phyloP scores from a whole-genome alignment of 2,797 vertebrate genomes.

The Okamejei kenojei region DNA sequence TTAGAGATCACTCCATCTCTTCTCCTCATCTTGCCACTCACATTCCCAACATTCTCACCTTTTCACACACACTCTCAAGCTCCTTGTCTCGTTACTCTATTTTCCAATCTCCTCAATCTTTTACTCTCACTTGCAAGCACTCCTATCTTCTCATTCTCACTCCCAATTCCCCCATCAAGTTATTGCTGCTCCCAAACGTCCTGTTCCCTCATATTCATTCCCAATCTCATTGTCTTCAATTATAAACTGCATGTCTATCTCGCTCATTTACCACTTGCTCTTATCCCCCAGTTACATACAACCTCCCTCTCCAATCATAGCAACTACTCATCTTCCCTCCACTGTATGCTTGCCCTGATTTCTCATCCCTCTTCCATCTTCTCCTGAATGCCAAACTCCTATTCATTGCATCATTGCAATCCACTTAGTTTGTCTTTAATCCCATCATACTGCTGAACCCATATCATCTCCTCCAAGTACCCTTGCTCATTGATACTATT shows the following conservation, averaged over 20 bases:
- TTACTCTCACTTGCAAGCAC: not conserved
- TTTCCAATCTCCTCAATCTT: too few relatives aligned
- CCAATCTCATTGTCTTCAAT: too few relatives aligned
- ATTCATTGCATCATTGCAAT: not conserved
- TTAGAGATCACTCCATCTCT: too few relatives aligned
- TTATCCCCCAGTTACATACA: not conserved
- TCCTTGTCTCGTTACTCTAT: too few relatives aligned
- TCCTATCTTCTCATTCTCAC: not conserved
- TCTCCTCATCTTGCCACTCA: too few relatives aligned
- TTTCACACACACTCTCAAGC: too few relatives aligned
- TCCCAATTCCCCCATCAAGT: not conserved
- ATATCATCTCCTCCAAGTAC: too few relatives aligned
- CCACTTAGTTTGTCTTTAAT: not conserved
- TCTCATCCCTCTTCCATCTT: not conserved
- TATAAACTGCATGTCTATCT: too few relatives aligned
- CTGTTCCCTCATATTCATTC: too few relatives aligned
- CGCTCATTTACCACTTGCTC: too few relatives aligned
- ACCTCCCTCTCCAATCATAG: not conserved
- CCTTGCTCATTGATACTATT: not conserved
- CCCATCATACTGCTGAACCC: not conserved
- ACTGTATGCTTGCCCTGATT: not conserved
- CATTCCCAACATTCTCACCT: too few relatives aligned
- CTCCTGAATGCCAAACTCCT: not conserved
- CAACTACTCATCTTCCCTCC: not conserved
- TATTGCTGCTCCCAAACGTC: too few relatives aligned